phyloP scores from a whole-genome alignment of 2,797 vertebrate species.

The Pyrocephalus nanus region DNA sequence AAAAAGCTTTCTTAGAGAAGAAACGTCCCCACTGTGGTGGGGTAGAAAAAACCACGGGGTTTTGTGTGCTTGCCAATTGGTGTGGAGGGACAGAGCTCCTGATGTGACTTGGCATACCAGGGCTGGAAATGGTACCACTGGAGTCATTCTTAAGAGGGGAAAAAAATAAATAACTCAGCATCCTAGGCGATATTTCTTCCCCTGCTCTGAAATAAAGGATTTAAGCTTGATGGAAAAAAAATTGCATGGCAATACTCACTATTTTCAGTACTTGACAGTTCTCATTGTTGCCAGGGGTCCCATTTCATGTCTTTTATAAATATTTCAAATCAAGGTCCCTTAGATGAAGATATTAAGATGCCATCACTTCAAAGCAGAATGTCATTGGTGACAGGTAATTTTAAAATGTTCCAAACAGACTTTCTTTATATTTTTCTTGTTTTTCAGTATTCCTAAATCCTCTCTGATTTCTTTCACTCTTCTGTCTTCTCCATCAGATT shows the following conservation, averaged over 20 bases:
- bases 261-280: conserved; percentile 19
- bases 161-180: neutral
- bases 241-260: neutral
- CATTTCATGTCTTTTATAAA: conserved; percentile 36
- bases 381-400: conserved; percentile 32
- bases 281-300: neutral
- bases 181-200: neutral
- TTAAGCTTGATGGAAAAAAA: neutral
- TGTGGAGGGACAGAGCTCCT: neutral
- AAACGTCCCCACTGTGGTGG: neutral
- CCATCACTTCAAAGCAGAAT: conserved; percentile 8
- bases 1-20: neutral
- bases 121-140: neutral
- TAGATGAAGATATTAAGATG: conserved; percentile 21
- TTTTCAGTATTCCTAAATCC: conserved; percentile 15
- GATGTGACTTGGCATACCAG: neutral
- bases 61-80: neutral
- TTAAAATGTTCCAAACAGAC: neutral
- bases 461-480: neutral
- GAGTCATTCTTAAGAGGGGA: neutral
- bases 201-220: neutral
- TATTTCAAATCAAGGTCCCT: conserved; percentile 29
- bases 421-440: neutral
- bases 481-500: neutral
- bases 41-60: accelerated